Evolutionary conservation across 2,113 vertebrate species (phyloP), one percentile per base, ranked within the genome.

Genomic region (Edolisoma coerulescens): DNA sequence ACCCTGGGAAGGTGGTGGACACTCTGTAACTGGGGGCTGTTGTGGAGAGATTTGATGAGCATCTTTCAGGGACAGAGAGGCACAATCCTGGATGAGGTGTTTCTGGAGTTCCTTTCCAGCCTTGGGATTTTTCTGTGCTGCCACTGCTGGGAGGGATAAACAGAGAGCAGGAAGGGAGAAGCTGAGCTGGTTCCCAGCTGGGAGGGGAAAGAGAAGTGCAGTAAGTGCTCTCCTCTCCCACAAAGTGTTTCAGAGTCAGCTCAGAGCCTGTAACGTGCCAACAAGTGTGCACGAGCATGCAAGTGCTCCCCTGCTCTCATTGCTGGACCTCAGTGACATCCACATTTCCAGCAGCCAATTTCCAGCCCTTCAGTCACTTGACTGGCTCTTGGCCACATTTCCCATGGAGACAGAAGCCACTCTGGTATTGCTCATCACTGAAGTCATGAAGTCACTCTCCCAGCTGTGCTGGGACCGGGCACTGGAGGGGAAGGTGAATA

Each of bases 381-480:
- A 2, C 17, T 44, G 60, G 32, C 67, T 79, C 39, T 79, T 74
- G 68, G 73, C 23, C 42, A 28, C 2, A 1, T 61, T 69, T 67
- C 50, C 39, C 28, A 1, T 2, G 28, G 13, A 41, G 71, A 83
- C 37, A 54, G 80, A 83, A 57, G 45, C 53, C 23, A 6, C 44
- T 26, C 39, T 56, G 54, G 27, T 39, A 3, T 56, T 77, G 63
- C 49, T 54, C 33, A 12, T 19, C 1, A 0, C 45, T 74, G 41
- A 18, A 56, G 41, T 17, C 33, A 16, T 32, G 50, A 64, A 69
- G 37, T 9, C 2, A 1, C n/a, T 50, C 5, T 73, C 35, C n/a
- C 23, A 73, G 0, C 37, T 0, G 0, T 28, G 33, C 56, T 57
- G 37, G 56, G 30, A 27, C 6, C 0, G 0, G 28, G 22, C 0